Percentiles rank a stretch among this genome's conserved stretches.
Evolutionary conservation across 23 tunicate genomes (phyloP).

Genomic region (Styela plicata): DNA sequence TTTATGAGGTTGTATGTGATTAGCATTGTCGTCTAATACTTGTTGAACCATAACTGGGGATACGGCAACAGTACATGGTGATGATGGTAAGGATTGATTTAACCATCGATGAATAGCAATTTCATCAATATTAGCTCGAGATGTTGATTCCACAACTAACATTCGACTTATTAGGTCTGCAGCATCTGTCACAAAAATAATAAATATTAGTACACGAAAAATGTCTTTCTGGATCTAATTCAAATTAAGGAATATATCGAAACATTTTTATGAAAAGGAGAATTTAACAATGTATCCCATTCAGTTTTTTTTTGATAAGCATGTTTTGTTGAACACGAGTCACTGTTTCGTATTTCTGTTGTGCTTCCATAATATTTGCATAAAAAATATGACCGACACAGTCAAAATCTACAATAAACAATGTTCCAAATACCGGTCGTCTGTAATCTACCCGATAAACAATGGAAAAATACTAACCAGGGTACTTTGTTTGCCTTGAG

Average conservation of each 20-base stretch:
- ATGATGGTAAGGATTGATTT: neutral
- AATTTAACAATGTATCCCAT: no score
- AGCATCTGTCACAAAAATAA: conserved; percentile 52
- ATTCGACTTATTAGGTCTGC: conserved; percentile 43
- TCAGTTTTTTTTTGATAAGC: no score
- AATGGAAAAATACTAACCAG: conserved; percentile 30
- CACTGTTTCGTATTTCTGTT: no score
- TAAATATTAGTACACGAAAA: neutral
- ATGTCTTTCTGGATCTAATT: no score
- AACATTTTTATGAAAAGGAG: no score
- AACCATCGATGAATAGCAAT: conserved; percentile 51
- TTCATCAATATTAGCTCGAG: conserved; percentile 67
- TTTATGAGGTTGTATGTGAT: neutral
- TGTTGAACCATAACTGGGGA: neutral
- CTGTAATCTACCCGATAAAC: no score
- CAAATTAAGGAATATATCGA: no score
- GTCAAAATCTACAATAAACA: no score
- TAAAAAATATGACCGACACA: no score
- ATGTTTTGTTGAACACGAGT: no score
- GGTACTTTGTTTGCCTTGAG: conserved; percentile 18
- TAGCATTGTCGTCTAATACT: neutral
- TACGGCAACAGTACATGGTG: neutral
- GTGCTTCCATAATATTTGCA: no score
- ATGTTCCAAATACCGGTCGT: no score
- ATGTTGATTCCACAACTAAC: conserved; percentile 51